Evolutionary conservation across 2,797 vertebrate genomes (phyloP).

Genomic region (Falco novaeseelandiae): DNA sequence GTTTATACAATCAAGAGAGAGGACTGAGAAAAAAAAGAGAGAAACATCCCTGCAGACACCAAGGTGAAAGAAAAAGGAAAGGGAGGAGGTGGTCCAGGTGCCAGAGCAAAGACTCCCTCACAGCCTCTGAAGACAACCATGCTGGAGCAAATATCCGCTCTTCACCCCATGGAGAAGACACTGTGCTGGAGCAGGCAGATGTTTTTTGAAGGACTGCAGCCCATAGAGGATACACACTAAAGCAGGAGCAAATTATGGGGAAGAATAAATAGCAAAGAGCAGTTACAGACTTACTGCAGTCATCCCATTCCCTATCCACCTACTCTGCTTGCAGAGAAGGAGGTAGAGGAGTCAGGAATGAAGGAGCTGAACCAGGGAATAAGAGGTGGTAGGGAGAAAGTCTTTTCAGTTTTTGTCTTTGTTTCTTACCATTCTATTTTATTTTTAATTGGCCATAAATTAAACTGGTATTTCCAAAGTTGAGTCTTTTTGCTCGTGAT

Average conservation of each 20-base stretch:
- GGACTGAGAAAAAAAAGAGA: not conserved
- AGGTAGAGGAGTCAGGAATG: not conserved
- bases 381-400: not conserved
- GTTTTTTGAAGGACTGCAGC: not conserved
- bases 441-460: not conserved
- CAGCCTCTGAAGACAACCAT: not conserved
- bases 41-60: not conserved
- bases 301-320: accelerated
- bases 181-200: not conserved
- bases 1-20: not conserved
- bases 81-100: not conserved
- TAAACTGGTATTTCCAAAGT: not conserved
- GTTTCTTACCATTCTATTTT: not conserved
- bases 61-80: not conserved
- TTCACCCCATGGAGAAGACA: not conserved
- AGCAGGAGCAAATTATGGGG: not conserved
- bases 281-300: accelerated
- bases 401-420: not conserved
- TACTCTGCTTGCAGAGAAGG: accelerated
- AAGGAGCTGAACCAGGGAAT: not conserved
- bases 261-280: not conserved
- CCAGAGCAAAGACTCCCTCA: not conserved
- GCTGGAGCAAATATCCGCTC: not conserved
- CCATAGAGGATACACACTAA: not conserved
- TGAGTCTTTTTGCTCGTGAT: not conserved